Evolutionary conservation across 53 echinoderm and acorn worm species (phyloP).

Genomic region (Holothuria scabra): DNA sequence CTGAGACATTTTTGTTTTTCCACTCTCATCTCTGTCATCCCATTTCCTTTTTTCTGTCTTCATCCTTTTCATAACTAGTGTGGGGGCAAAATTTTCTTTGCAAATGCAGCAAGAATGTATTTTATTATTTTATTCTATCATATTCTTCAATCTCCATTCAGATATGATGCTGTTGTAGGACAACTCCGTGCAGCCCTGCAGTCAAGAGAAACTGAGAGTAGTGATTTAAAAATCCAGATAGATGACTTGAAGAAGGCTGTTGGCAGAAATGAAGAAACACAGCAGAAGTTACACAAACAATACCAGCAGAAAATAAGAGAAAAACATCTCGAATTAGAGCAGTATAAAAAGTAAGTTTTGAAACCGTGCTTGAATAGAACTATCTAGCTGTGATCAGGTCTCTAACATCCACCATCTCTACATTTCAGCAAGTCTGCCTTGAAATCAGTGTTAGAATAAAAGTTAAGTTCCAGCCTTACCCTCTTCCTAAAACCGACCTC

Average conservation of each 20-base stretch:
- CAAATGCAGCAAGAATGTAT: too few species aligned
- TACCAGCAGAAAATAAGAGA: constrained; percentile 86
- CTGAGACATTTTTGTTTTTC: too few species aligned
- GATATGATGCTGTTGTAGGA: constrained; percentile 55
- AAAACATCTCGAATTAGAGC: constrained; percentile 77
- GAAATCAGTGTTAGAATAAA: too few species aligned
- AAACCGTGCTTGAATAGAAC: background rate
- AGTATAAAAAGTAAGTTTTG: constrained; percentile 77
- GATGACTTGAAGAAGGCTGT: constrained; percentile 72
- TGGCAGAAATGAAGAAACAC: constrained; percentile 62
- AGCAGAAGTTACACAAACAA: constrained; percentile 79
- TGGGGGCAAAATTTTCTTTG: too few species aligned
- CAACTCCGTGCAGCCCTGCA: constrained; percentile 68
- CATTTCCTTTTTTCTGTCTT: too few species aligned
- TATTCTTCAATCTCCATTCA: background rate
- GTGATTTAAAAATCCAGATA: constrained; percentile 81
- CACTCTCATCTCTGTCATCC: too few species aligned
- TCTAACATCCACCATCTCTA: too few species aligned
- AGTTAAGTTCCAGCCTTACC: too few species aligned
- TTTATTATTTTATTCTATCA: background rate
- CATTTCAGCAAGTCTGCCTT: too few species aligned
- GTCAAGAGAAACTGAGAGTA: constrained; percentile 69
- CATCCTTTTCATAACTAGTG: too few species aligned
- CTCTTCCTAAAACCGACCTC: too few species aligned
- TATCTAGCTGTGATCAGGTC: background rate